Base-by-base conservation (phyloP, 1,140 invertebrate species). In the Linepithema humile region DNA sequence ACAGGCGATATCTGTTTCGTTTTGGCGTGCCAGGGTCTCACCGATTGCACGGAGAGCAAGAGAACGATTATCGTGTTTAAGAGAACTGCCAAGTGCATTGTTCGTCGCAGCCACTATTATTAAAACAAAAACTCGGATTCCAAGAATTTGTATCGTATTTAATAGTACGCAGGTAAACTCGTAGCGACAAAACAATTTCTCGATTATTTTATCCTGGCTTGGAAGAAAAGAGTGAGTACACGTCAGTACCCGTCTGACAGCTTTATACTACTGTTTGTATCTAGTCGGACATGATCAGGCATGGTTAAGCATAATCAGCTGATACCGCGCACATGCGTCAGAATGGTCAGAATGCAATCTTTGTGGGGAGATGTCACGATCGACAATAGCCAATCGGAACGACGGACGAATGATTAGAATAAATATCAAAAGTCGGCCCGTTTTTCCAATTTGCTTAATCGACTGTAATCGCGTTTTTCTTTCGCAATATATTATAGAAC, bases 1-100 rank as follows among this genome's bases (percentile, higher is more conserved):
- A 93, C 89, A 9, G 92, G 92, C 12, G 92, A 93, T 75, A 85
- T 60, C 75, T 91, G 85, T 69, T 83, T 90, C 2, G 69, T 85
- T 67, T 32, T 85, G 5, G 83, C 86, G 38, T 72, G 83, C 88
- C 88, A 86, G 17, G 67, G 48, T n/a, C 38, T 50, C 9, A 40
- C 84, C 17, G 48, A 29, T 69, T 38, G 26, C 23, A 82, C 23
- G 3, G 15, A 70, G 38, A n/a, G 78, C 17, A 50, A 84, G n/a
- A 78, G 73, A 53, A 82, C 9, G 5, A 86, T 69, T 29, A 64
- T 32, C 2, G 20, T 32, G 17, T 26, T 69, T 53, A 83, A 43
- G 53, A 85, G 32, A 50, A 85, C 69, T 29, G 12, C 40, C 45
- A 85, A 55, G 64, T 57, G 87, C 89, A 90, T 90, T 77, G 53